Percentiles rank a stretch among this genome's conserved stretches.
phyloP scores from a whole-genome alignment of 2,888 invertebrate genomes.

The Harpalus rubripes region DNA sequence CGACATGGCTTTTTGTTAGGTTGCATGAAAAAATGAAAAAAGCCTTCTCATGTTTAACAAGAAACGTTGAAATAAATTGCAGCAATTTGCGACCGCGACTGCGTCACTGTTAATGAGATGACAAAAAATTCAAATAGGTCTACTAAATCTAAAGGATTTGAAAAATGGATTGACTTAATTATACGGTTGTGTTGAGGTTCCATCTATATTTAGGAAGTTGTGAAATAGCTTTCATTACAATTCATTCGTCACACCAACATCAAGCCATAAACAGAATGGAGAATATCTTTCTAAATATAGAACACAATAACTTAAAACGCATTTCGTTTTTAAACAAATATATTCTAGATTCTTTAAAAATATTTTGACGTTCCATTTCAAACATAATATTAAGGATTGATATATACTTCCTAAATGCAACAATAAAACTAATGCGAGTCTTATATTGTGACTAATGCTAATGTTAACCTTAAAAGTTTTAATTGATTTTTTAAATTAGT shows the following conservation, averaged over 20 bases:
- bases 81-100: conserved; percentile 16
- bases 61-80: conserved; percentile 35
- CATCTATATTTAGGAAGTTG: conserved; percentile 7
- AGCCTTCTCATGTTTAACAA: conserved; percentile 54
- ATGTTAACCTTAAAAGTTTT: conserved; percentile 8
- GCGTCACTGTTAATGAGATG: conserved; percentile 34
- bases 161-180: conserved; percentile 38
- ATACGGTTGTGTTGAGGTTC: background rate
- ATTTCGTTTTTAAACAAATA: background rate
- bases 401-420: background rate
- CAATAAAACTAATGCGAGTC: conserved; percentile 10
- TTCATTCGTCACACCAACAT: conserved; percentile 24
- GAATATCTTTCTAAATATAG: conserved; percentile 34
- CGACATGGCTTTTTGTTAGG: conserved; percentile 6
- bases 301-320: conserved; percentile 2
- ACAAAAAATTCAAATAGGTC: conserved; percentile 38
- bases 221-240: conserved; percentile 15
- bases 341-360: background rate
- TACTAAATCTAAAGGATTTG: conserved; percentile 22
- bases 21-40: conserved; percentile 1
- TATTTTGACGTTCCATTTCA: background rate
- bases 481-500: conserved; percentile 10
- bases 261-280: background rate
- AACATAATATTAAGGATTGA: conserved; percentile 5
- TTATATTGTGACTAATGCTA: background rate